Base-by-base conservation (phyloP, 1,140 invertebrate genomes). In the Euura lappo region DNA sequence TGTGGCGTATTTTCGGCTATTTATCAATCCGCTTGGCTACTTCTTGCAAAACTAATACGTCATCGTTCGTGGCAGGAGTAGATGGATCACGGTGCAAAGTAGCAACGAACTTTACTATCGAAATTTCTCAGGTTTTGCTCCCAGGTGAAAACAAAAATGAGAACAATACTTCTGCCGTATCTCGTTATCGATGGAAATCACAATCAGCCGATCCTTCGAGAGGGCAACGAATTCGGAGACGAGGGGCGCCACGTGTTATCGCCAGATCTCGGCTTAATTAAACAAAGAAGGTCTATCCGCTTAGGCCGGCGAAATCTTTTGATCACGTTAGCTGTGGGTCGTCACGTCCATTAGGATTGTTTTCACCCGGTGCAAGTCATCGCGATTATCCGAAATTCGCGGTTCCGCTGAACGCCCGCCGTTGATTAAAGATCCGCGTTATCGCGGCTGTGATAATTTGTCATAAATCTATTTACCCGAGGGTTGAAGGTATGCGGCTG, bases 271-370 rank as follows among this genome's bases (percentile, higher is more conserved):
- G 51, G 51, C 51, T 60, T 60, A 60, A 60, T 60, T 60, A 60
- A 60, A 60, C 51, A 60, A n/a, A 60, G 51, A n/a, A 60, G 51
- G 51, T 60, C 51, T 11, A 60, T 60, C 51, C 51, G 51, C 51
- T 60, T 60, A 60, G 3, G 51, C 8, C 51, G 10, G 3, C 8
- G 51, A 6, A 60, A 60, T 60, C 51, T 60, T 60, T 60, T 60
- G 10, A 60, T 60, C 51, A 11, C 51, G 51, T 60, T 60, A 60
- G 51, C 51, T 11, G 51, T 60, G 10, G 51, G 11, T 51, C 47
- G 8, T 11, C 51, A 60, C 51, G 51, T 60, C 51, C 51, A 60
- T 60, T n/a, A 60, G 51, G 51, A 60, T 60, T 60, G 51, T 60
- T 60, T 60, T 60, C 51, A 60, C 51, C 4, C 28, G 51, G 8